Conservation (phyloP, 2,113 vertebrate species). For the Paramisgurnus dabryanus region DNA sequence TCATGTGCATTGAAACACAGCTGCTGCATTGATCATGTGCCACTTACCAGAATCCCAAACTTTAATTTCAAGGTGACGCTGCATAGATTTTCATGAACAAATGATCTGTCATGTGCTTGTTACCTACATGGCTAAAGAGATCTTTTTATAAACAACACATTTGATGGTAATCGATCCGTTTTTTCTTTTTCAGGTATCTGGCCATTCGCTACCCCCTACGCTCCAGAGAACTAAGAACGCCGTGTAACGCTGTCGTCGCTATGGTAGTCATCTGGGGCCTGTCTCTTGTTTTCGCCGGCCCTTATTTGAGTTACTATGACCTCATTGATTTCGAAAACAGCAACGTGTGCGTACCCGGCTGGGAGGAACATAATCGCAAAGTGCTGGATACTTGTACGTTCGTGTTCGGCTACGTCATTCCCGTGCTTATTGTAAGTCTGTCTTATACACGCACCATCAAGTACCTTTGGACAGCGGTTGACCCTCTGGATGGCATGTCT, state of each 20-base stretch:
- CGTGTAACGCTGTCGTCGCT: constrained; percentile 78
- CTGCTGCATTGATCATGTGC: background rate
- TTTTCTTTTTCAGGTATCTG: constrained; percentile 75
- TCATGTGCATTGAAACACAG: constrained; percentile 26
- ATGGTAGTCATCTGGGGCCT: constrained; percentile 87
- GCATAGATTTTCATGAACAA: background rate
- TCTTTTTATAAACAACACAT: too few species aligned
- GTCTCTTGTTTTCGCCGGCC: constrained; percentile 81
- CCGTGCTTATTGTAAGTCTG: constrained; percentile 82
- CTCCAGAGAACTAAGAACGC: constrained; percentile 82
- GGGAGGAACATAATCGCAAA: constrained; percentile 82
- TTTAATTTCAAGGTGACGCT: background rate
- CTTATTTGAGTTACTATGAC: constrained; percentile 86
- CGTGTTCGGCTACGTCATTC: constrained; percentile 82
- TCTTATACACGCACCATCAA: constrained; percentile 88
- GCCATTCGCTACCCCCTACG: constrained; percentile 84
- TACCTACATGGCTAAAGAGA: background rate
- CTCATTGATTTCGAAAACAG: constrained; percentile 81
- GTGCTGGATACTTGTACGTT: constrained; percentile 87
- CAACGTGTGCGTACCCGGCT: constrained; percentile 84
- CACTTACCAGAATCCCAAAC: background rate
- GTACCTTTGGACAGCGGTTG: constrained; percentile 87
- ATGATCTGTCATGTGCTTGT: background rate
- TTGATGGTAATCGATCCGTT: background rate
- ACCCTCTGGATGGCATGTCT: constrained; percentile 82